Percentiles rank a stretch among this genome's conserved stretches.
phyloP scores from a whole-genome alignment of 2,797 vertebrate genomes.

The Chromobotia macracanthus region DNA sequence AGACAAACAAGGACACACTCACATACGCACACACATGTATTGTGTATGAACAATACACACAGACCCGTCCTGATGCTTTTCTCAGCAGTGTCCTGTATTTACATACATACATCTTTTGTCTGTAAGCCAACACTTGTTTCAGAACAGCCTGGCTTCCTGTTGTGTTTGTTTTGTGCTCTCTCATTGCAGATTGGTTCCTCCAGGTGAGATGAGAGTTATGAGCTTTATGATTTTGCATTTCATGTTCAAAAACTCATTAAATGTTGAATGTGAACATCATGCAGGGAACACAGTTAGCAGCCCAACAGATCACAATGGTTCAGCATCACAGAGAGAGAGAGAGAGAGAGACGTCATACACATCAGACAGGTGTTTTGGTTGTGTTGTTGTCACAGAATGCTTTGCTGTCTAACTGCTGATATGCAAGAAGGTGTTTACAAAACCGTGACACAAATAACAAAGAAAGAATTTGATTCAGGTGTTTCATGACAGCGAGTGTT shows the following conservation, averaged over 20 bases:
- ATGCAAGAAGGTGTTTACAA: constrained; percentile 18
- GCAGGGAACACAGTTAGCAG: constrained; percentile 68
- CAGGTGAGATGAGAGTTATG: constrained; percentile 57
- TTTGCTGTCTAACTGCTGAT: constrained; percentile 9
- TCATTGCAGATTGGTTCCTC: constrained; percentile 37
- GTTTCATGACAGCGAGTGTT: constrained; percentile 23
- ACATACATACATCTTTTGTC: constrained; percentile 71
- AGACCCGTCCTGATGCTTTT: constrained; percentile 60
- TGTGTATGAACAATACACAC: constrained; percentile 44
- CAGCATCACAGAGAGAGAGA: constrained; percentile 66
- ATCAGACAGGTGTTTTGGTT: background rate
- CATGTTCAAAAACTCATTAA: constrained; percentile 47
- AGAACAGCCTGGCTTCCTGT: constrained; percentile 44
- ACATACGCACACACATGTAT: constrained; percentile 28
- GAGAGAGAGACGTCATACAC: constrained; percentile 37
- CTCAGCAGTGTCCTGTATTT: constrained; percentile 73
- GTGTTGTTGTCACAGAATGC: constrained; percentile 11
- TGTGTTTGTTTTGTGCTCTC: constrained; percentile 41
- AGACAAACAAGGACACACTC: constrained; percentile 56
- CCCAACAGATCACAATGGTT: constrained; percentile 68
- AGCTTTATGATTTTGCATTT: constrained; percentile 46
- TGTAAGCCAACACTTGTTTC: constrained; percentile 36
- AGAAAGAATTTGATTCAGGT: background rate
- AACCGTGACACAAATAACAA: constrained; percentile 22
- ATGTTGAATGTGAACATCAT: constrained; percentile 67